phyloP scores from a whole-genome alignment of 53 echinoderm and acorn worm genomes.

The Echinarachnius parma region DNA sequence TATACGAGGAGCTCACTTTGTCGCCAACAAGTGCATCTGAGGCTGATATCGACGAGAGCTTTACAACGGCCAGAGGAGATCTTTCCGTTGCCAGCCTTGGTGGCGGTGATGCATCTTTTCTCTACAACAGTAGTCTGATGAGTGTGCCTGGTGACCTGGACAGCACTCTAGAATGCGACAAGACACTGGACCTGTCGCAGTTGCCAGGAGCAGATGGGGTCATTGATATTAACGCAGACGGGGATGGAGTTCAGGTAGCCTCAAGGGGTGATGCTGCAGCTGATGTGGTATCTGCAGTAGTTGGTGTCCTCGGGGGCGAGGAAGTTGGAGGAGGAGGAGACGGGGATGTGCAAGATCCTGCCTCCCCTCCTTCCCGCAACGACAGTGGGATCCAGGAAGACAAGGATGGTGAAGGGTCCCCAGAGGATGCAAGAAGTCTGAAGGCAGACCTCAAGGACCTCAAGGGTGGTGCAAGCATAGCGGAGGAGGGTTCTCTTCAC shows the following conservation, averaged over 20 bases:
- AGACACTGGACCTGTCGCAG: conserved; percentile 12
- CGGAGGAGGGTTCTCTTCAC: too few species aligned
- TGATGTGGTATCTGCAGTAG: too few species aligned
- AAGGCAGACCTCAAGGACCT: too few species aligned
- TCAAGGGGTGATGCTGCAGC: too few species aligned
- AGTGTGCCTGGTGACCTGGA: conserved; percentile 21
- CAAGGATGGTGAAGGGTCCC: too few species aligned
- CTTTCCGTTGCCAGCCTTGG: conserved; percentile 11
- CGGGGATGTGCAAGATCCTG: not conserved
- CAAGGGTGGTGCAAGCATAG: too few species aligned
- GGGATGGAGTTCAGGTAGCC: too few species aligned
- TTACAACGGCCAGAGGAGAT: conserved; percentile 26
- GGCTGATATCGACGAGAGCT: conserved; percentile 16
- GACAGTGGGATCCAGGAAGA: conserved; percentile 30
- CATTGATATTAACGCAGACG: too few species aligned
- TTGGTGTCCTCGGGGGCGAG: not conserved
- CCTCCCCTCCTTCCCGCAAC: conserved; percentile 20
- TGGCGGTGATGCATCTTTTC: not conserved
- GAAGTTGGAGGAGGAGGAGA: not conserved
- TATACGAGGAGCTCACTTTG: too few species aligned
- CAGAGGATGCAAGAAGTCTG: too few species aligned
- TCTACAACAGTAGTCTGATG: conserved; percentile 23
- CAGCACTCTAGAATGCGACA: conserved; percentile 34
- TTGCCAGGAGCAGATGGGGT: conserved; percentile 10
- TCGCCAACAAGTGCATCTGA: too few species aligned